Evolutionary conservation across 2,113 vertebrate species (phyloP).

Genomic region (Nothoprocta pentlandii): DNA sequence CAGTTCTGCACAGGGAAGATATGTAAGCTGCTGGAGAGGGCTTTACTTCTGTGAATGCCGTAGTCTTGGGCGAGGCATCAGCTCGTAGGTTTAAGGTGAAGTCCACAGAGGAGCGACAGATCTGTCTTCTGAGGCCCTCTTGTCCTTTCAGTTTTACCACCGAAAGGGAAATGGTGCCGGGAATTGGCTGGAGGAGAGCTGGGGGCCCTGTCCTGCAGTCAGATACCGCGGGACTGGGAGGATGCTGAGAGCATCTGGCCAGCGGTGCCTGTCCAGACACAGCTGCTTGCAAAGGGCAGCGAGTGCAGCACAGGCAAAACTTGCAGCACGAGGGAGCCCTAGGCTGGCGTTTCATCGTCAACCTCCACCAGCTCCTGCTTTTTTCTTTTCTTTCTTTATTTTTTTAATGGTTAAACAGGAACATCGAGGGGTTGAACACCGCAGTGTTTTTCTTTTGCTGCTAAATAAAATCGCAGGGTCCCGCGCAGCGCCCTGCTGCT

Average conservation of each 20-base stretch:
- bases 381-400: neutral
- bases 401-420: neutral
- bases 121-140: neutral
- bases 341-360: neutral
- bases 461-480: neutral
- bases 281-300: neutral
- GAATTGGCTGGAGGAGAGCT: neutral
- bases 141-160: neutral
- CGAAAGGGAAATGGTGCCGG: fast-evolving
- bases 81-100: neutral
- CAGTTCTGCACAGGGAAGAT: fast-evolving
- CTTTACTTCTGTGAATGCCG: fast-evolving
- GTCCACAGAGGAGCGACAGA: neutral
- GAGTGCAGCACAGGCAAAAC: neutral
- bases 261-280: neutral
- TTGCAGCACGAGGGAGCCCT: neutral
- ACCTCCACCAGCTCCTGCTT: neutral
- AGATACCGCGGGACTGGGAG: neutral
- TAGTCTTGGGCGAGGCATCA: neutral
- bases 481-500: neutral
- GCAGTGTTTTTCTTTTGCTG: neutral
- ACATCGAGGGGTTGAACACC: neutral
- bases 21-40: fast-evolving
- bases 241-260: fast-evolving
- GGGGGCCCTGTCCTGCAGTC: neutral